Base-by-base conservation (phyloP, 2,797 vertebrate species). In the Spondyliosoma cantharus region DNA sequence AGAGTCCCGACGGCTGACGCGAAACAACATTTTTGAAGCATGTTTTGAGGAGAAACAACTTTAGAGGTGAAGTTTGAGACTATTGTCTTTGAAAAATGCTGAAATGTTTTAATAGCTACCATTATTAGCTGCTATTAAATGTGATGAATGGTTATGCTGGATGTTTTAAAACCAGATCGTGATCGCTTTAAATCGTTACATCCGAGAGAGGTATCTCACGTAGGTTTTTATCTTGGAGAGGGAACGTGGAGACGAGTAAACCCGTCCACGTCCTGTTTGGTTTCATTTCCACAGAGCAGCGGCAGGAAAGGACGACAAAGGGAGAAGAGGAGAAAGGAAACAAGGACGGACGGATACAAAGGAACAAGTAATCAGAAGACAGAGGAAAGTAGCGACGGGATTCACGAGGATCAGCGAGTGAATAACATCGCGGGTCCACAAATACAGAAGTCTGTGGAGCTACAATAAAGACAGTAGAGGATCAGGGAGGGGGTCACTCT, bases 401-500 rank as follows among this genome's bases (percentile, higher is more conserved):
- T 42, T 43, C 29, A 14, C 14, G 25, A 22, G 37, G 29, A 19
- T 46, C 61, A 8, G 43, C 22, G n/a, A 61, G 20, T 13, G 20
- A 49, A 16, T 17, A 14, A 20, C 43, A 19, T 14, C 1, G 13
- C 45, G 20, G 22, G 37, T 67, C 22, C 19, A n/a, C 16, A 16
- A 0, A 68, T 15, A 14, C 27, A 73, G n/a, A 67, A 74, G 77
- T 60, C 61, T 66, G 74, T 12, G 14, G 48, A 27, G 59, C 25
- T 15, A 15, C 7, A 3, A 50, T 57, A 13, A 62, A 63, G 68
- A 32, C n/a, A 48, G 52, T 58, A 22, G 66, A 69, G 54, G 37
- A 45, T 70, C 63, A 62, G 78, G 13, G 29, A 71, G 60, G 70
- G 37, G 48, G 71, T 76, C 78, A 65, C 65, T 22, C 71, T 73